Conservation (phyloP, 2,888 invertebrate species). For the Antheraea yamamai region DNA sequence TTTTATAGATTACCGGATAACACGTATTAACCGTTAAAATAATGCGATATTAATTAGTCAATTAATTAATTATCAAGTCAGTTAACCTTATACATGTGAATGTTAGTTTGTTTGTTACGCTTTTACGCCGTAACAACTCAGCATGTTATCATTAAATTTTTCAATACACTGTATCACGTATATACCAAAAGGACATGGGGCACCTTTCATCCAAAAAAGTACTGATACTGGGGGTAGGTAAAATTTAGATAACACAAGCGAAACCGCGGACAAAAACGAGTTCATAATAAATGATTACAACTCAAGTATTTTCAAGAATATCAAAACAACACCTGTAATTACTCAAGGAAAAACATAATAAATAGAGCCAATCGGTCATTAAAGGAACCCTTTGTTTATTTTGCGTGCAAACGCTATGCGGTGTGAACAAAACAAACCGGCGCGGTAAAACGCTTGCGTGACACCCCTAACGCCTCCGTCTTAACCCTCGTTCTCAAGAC, state of each 20-base stretch:
- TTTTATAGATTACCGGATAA: too few relatives aligned
- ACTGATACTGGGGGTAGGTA: too few relatives aligned
- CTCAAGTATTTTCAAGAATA: neutral
- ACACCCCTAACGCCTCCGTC: constrained; percentile 59
- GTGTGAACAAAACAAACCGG: constrained; percentile 44
- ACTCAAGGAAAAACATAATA: constrained; percentile 5
- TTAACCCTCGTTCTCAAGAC: constrained; percentile 70
- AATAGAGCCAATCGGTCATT: constrained; percentile 19
- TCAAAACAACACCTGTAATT: neutral
- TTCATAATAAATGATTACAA: neutral
- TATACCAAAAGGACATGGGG: too few relatives aligned
- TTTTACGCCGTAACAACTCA: neutral
- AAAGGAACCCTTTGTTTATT: constrained; percentile 32
- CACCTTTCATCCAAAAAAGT: too few relatives aligned
- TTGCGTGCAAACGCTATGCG: constrained; percentile 44
- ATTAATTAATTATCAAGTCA: too few relatives aligned
- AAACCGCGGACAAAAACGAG: too few relatives aligned
- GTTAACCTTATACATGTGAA: neutral
- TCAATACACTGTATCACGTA: too few relatives aligned
- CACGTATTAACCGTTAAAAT: too few relatives aligned
- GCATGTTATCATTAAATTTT: too few relatives aligned
- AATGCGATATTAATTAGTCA: neutral
- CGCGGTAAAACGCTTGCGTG: constrained; percentile 48
- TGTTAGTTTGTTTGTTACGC: neutral
- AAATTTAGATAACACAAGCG: too few relatives aligned